Conservation (phyloP, 2,113 vertebrate genomes). For the Spea multiplicata region DNA sequence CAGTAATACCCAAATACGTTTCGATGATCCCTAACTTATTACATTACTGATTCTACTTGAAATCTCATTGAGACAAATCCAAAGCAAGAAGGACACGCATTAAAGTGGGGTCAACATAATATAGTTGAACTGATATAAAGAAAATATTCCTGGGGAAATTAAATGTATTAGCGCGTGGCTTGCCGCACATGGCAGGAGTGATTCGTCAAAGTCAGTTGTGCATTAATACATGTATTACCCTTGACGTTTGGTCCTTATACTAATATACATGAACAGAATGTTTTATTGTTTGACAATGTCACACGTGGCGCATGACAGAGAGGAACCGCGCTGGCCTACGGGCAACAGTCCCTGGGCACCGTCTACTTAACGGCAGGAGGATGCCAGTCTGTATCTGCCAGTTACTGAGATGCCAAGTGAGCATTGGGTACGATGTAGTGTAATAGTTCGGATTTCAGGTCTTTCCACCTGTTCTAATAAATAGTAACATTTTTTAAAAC, state of each 20-base stretch:
- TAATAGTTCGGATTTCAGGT: too few species aligned
- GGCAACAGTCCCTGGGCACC: too few species aligned
- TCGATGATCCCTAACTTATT: constrained; percentile 25
- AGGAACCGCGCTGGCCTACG: too few species aligned
- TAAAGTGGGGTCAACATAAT: constrained; percentile 3
- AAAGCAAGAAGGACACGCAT: neutral
- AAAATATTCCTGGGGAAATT: neutral
- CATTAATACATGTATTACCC: neutral
- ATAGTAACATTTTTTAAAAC: too few species aligned
- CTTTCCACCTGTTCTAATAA: too few species aligned
- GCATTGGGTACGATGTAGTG: too few species aligned
- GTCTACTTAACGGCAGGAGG: too few species aligned
- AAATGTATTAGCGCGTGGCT: neutral
- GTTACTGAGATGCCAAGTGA: too few species aligned
- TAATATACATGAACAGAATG: neutral
- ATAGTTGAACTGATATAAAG: neutral
- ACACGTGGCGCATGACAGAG: too few species aligned
- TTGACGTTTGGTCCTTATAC: neutral
- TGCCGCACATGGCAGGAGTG: neutral
- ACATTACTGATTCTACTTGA: neutral
- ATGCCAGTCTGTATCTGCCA: too few species aligned
- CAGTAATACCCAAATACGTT: neutral
- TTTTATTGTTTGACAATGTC: too few species aligned
- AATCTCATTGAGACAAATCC: neutral
- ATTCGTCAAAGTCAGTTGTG: neutral